Base-by-base conservation (phyloP, 2,888 invertebrate species). In the Scaptomyza flava region DNA sequence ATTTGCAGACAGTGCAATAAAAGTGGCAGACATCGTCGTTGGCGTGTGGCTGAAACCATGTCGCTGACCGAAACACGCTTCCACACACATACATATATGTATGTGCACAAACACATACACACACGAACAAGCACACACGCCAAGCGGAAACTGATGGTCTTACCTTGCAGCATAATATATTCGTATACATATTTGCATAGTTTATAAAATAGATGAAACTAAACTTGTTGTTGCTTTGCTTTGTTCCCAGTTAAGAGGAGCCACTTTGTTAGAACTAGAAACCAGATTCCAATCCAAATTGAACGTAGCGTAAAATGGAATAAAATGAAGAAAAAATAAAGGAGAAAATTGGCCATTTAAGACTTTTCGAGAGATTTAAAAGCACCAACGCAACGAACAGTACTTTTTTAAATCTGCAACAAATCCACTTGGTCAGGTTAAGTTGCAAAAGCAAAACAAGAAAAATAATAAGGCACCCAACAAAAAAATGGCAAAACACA, bases 121-220 rank as follows among this genome's bases (percentile, higher is more conserved):
- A 30, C 52, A n/a, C 33, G 8, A 17, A 43, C 7, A 27, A 12
- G 11, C 6, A 12, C 17, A 53, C 6, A 17, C 23, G 17, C 9
- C 23, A 3, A 20, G 30, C 20, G 27, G 46, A 47, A 51, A 57
- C 36, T 64, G 54, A 54, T 47, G 34, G 14, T 70, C 31, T 36
- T 34, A 46, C 30, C 12, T 9, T 17, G n/a, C 14, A 14, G 23
- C 30, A 51, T 8, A 27, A 31, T 20, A 20, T 11, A 33, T 12
- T 17, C 31, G 47, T 48, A 51, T 62, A 71, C 42, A 56, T 52
- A 66, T 79, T 79, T 76, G 67, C 72, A 76, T 76, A 79, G 79
- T 79, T 79, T 58, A 31, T 17, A 33, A 46, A 34, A 53, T 41
- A 58, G 72, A 61, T 66, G 66, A 51, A 58, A 58, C 68, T 47